Conservation (phyloP, 2,113 vertebrate species). For the Trichomycterus rosablanca region DNA sequence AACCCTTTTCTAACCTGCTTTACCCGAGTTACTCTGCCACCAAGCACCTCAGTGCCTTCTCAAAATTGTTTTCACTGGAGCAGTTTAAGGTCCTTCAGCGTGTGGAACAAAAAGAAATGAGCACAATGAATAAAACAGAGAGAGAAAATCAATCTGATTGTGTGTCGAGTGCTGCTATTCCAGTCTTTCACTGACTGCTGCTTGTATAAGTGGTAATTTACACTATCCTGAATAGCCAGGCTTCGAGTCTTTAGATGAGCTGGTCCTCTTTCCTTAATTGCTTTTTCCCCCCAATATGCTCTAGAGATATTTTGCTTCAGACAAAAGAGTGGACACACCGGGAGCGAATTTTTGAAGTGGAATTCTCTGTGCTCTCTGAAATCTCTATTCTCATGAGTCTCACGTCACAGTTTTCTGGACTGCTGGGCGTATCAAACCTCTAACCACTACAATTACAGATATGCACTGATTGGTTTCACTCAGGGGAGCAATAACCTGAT, state of each 20-base stretch:
- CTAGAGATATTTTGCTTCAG: background rate
- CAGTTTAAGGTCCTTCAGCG: slow-evolving; percentile 24
- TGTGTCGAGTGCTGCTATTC: background rate
- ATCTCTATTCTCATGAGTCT: background rate
- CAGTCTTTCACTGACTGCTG: slow-evolving; percentile 4
- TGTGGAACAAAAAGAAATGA: slow-evolving; percentile 7
- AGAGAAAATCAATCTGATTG: slow-evolving; percentile 41
- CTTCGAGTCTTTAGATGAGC: background rate
- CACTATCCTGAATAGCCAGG: background rate
- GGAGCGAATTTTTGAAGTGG: background rate
- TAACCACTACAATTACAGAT: slow-evolving; percentile 7
- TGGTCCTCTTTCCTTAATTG: background rate
- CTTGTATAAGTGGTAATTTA: slow-evolving; percentile 8
- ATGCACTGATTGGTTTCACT: slow-evolving; percentile 7
- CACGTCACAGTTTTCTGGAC: background rate
- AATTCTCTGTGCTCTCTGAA: background rate
- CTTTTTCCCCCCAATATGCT: background rate
- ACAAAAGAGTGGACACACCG: too few relatives aligned
- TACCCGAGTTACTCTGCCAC: too few relatives aligned
- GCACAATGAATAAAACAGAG: slow-evolving; percentile 37
- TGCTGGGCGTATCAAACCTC: background rate
- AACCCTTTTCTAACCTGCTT: too few relatives aligned
- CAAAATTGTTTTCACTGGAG: slow-evolving; percentile 29
- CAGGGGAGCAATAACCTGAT: slow-evolving; percentile 9
- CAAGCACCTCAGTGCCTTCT: slow-evolving; percentile 41